These are phyloP conservation scores for Scaeva pyrastri DNA, from an alignment of 2,888 invertebrate species.

Conservation along the genomic window DNA sequence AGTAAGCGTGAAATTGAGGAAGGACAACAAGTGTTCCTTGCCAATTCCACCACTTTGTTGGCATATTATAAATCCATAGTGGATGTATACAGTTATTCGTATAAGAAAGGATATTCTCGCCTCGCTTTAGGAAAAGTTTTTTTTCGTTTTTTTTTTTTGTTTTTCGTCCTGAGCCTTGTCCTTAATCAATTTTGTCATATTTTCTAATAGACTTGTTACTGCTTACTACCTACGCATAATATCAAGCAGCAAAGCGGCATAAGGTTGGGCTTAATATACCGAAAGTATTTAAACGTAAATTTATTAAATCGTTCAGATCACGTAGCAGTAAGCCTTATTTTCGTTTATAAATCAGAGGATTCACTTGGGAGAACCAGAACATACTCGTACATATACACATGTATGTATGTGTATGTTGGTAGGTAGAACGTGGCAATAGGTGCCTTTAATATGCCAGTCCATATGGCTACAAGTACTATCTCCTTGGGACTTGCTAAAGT, in stretches of 20 bases:
- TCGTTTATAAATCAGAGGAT: slow-evolving; percentile 68
- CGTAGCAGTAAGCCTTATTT: slow-evolving; percentile 58
- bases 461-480: no score
- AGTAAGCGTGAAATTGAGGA: slow-evolving; percentile 71
- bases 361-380: slow-evolving; percentile 50
- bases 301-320: slow-evolving; percentile 69
- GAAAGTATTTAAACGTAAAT: slow-evolving; percentile 62
- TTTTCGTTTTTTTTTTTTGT: no score
- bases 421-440: slow-evolving; percentile 33
- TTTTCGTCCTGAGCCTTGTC: slow-evolving; percentile 41
- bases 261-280: slow-evolving; percentile 20
- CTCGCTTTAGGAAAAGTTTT: background rate
- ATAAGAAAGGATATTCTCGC: no score
- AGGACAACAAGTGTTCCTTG: slow-evolving; percentile 54
- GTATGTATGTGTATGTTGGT: no score
- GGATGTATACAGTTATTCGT: background rate
- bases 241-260: background rate
- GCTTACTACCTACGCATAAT: background rate
- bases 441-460: background rate
- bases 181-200: slow-evolving; percentile 73
- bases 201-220: slow-evolving; percentile 66
- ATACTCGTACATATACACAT: no score
- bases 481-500: background rate
- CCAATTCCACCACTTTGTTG: slow-evolving; percentile 6
- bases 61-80: slow-evolving; percentile 18